A percentile compares a stretch with the other conserved stretches of the same genome.
Conservation (phyloP, 2,888 invertebrate genomes). For the Hypolimnas misippus region DNA sequence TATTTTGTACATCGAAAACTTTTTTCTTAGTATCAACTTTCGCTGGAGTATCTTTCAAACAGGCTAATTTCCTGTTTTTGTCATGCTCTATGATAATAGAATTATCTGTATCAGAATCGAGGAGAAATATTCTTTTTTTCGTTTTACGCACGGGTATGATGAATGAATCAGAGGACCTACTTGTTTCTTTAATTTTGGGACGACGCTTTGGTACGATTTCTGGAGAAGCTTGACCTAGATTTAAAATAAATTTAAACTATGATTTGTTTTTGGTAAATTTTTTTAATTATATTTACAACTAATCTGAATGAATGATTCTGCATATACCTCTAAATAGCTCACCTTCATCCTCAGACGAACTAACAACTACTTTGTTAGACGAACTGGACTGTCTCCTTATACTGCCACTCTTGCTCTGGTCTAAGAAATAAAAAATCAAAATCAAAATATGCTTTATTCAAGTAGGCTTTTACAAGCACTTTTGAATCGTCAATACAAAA, state of each 20-base stretch:
- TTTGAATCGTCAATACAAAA: too few species aligned
- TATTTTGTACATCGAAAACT: constrained; percentile 33
- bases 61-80: constrained; percentile 61
- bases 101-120: constrained; percentile 75
- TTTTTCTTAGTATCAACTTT: constrained; percentile 50
- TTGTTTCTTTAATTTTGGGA: constrained; percentile 49
- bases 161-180: constrained; percentile 54
- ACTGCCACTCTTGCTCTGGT: constrained; percentile 55
- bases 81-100: constrained; percentile 69
- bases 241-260: background rate
- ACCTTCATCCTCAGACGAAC: constrained; percentile 67
- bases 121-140: constrained; percentile 65
- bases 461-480: too few species aligned
- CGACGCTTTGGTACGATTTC: constrained; percentile 65
- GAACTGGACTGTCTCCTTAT: constrained; percentile 53
- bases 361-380: constrained; percentile 55
- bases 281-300: too few species aligned
- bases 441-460: background rate
- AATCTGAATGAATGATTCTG: too few species aligned
- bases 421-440: constrained; percentile 45
- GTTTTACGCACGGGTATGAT: constrained; percentile 52
- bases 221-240: constrained; percentile 58
- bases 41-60: constrained; percentile 69
- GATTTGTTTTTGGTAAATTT: background rate
- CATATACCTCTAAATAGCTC: too few species aligned